A percentile compares a stretch with the other conserved stretches of the same genome.
Evolutionary conservation across 2,113 vertebrate genomes (phyloP).

Genomic region (Phalacrocorax aristotelis): DNA sequence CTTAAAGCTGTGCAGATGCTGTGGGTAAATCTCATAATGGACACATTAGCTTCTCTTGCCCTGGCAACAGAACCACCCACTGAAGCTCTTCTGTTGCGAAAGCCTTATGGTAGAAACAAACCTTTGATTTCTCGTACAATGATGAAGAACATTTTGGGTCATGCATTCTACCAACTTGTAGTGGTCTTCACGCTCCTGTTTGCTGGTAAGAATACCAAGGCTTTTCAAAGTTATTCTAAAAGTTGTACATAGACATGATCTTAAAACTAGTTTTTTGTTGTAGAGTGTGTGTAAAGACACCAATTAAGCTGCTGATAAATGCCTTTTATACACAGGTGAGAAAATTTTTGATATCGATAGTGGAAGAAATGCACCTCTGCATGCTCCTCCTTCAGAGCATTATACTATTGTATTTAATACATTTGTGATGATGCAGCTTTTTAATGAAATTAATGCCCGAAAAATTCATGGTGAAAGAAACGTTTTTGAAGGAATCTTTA

Average conservation of each 20-base stretch:
- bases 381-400: slow-evolving; percentile 94
- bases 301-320: not conserved
- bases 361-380: slow-evolving; percentile 91
- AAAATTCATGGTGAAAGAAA: slow-evolving; percentile 99
- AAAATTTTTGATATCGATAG: slow-evolving; percentile 94
- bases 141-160: slow-evolving; percentile 99
- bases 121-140: slow-evolving; percentile 98
- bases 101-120: slow-evolving; percentile 98
- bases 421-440: slow-evolving; percentile 98
- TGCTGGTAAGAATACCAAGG: slow-evolving; percentile 82
- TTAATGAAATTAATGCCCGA: slow-evolving; percentile 98
- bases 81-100: slow-evolving; percentile 91
- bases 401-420: slow-evolving; percentile 99
- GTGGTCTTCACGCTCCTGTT: slow-evolving; percentile 95
- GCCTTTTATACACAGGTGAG: slow-evolving; percentile 81
- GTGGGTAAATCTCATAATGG: slow-evolving; percentile 99
- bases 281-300: not conserved
- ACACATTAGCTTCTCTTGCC: slow-evolving; percentile 96
- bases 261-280: not conserved
- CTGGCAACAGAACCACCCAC: slow-evolving; percentile 98
- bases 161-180: slow-evolving; percentile 92
- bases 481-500: slow-evolving; percentile 98
- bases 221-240: not conserved
- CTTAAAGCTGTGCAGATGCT: slow-evolving; percentile 99
- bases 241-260: not conserved